Evolutionary conservation across 2,888 invertebrate genomes (phyloP).

Genomic region (Tachina fera): DNA sequence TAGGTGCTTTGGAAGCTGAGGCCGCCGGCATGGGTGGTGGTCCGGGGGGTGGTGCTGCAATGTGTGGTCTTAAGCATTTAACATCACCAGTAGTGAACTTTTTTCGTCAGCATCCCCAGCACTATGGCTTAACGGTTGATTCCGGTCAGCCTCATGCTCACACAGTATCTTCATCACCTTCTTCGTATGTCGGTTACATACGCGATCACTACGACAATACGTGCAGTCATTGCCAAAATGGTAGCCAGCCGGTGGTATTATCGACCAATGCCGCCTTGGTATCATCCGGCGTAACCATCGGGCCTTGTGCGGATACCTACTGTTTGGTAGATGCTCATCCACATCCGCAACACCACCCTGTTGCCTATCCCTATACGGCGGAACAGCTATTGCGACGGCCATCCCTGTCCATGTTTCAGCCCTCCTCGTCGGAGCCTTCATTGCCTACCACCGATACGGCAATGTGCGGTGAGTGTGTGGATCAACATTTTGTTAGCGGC

Average conservation of each 20-base stretch:
- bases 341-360: constrained; percentile 80
- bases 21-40: constrained; percentile 67
- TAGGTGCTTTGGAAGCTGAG: constrained; percentile 63
- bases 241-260: constrained; percentile 80
- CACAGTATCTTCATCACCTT: constrained; percentile 80
- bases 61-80: constrained; percentile 78
- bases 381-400: constrained; percentile 78
- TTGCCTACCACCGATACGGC: constrained; percentile 81
- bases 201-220: constrained; percentile 80
- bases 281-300: constrained; percentile 78
- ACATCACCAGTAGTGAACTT: constrained; percentile 81
- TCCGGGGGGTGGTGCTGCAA: constrained; percentile 55
- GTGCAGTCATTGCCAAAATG: constrained; percentile 80
- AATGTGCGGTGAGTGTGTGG: constrained; percentile 81
- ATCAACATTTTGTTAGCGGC: constrained; percentile 81
- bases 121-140: constrained; percentile 68
- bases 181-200: constrained; percentile 80
- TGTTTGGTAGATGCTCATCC: constrained; percentile 80
- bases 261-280: constrained; percentile 79
- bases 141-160: constrained; percentile 75
- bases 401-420: constrained; percentile 80
- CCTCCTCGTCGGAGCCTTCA: constrained; percentile 80
- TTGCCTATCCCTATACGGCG: constrained; percentile 77
- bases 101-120: constrained; percentile 77
- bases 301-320: constrained; percentile 78